Conservation (phyloP, 2,797 vertebrate species). For the Betta splendens region DNA sequence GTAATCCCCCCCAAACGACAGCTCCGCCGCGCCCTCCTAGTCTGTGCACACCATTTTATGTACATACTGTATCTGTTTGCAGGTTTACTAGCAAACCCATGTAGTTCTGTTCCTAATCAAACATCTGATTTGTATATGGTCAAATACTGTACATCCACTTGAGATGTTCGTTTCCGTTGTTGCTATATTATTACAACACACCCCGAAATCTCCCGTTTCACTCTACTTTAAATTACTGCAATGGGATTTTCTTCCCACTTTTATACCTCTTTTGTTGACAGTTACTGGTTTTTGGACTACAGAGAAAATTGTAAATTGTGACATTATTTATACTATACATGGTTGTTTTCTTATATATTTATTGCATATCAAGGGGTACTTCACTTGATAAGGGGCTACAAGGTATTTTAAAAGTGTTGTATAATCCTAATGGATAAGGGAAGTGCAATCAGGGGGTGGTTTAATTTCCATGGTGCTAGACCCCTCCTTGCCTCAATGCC, state of each 20-base stretch:
- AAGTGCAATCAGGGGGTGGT: constrained; percentile 73
- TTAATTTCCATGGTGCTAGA: constrained; percentile 82
- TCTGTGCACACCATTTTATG: constrained; percentile 73
- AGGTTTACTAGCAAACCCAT: constrained; percentile 73
- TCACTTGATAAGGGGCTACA: constrained; percentile 75
- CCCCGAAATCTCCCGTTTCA: constrained; percentile 50
- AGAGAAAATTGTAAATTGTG: constrained; percentile 78
- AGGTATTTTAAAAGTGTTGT: constrained; percentile 80
- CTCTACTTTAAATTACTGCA: constrained; percentile 66
- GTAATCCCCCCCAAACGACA: background rate
- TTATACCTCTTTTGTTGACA: constrained; percentile 78
- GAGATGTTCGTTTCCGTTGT: constrained; percentile 59
- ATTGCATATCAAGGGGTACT: constrained; percentile 82
- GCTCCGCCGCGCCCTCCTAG: constrained; percentile 32
- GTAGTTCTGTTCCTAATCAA: constrained; percentile 77
- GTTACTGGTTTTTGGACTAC: constrained; percentile 39
- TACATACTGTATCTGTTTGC: constrained; percentile 77
- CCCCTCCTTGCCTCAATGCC: constrained; percentile 72
- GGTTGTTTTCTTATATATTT: constrained; percentile 84
- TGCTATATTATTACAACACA: constrained; percentile 58
- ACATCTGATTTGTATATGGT: constrained; percentile 75
- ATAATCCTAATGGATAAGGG: constrained; percentile 70
- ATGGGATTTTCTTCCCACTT: constrained; percentile 68
- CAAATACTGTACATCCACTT: constrained; percentile 50
- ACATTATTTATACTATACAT: constrained; percentile 86